Conservation (phyloP, 2,113 vertebrate genomes). For the Calidris pygmaea region DNA sequence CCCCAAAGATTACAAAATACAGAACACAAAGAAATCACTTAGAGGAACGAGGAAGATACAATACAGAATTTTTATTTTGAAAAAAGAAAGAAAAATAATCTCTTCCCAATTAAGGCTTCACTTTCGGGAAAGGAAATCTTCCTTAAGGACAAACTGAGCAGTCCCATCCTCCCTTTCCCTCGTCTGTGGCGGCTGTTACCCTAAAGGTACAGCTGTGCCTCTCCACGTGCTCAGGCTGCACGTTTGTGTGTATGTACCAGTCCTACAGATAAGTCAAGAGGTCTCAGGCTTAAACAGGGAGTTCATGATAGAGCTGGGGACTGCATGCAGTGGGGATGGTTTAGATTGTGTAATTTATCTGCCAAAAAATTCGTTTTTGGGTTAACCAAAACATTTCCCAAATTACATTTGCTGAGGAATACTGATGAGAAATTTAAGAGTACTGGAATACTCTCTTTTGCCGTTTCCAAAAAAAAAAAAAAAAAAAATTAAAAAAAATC, state of each 20-base stretch:
- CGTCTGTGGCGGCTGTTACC: not conserved
- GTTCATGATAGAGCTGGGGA: not conserved
- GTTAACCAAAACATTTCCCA: not conserved
- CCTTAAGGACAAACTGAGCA: not conserved
- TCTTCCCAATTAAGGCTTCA: not conserved
- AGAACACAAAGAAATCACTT: not conserved
- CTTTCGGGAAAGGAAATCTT: not conserved
- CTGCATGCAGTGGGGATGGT: not conserved
- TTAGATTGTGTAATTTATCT: not conserved
- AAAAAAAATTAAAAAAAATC: not conserved
- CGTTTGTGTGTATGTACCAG: not conserved
- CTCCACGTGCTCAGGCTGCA: not conserved
- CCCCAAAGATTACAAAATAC: not conserved
- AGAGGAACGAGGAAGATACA: not conserved
- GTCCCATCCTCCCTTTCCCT: not conserved
- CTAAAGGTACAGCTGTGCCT: not conserved
- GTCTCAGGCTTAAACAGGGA: not conserved
- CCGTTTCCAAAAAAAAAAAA: conserved; percentile 6
- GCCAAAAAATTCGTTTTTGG: not conserved
- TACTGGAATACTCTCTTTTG: not conserved
- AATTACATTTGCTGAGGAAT: not conserved
- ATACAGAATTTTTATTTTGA: not conserved
- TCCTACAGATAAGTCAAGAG: not conserved
- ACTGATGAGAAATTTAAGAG: not conserved
- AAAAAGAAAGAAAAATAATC: not conserved